A percentile compares a stretch with the other conserved stretches of the same genome.
Conservation (phyloP, 30 jellyfish, hydroid and myxozoan genomes). For the Hydra vulgaris region DNA sequence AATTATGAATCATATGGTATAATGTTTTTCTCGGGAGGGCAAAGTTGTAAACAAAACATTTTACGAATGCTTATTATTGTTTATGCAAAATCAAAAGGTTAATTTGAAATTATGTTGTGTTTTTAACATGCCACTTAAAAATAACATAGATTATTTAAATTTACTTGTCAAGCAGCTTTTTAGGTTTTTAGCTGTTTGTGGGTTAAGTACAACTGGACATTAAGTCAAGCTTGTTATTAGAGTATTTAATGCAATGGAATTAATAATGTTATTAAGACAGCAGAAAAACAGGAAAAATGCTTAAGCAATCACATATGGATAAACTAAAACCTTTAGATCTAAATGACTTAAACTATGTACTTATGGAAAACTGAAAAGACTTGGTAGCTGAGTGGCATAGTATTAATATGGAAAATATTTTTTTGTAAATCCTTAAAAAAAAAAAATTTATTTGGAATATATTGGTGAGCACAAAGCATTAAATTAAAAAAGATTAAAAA, state of each 20-base stretch:
- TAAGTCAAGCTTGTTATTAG: conserved; percentile 22
- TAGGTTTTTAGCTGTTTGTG: neutral
- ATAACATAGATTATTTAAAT: neutral
- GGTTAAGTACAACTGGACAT: neutral
- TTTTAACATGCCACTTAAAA: neutral
- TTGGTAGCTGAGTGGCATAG: conserved; percentile 31
- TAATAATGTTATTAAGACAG: conserved; percentile 17
- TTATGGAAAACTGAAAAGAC: conserved; percentile 22
- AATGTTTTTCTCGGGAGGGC: neutral
- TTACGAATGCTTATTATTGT: neutral
- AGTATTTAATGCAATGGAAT: conserved; percentile 25
- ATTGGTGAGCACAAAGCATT: conserved; percentile 37
- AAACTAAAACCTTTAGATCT: conserved; percentile 14
- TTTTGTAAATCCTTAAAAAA: conserved; percentile 15
- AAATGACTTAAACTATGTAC: conserved; percentile 15
- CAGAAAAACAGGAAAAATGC: conserved; percentile 13
- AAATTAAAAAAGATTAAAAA: neutral
- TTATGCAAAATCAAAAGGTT: too few relatives aligned
- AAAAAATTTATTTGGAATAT: conserved; percentile 18
- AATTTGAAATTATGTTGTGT: neutral
- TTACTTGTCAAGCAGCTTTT: neutral
- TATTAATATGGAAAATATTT: conserved; percentile 24
- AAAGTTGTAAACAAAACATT: neutral
- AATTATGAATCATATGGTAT: neutral
- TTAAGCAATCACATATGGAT: conserved; percentile 1